Evolutionary conservation across 2,888 invertebrate species (phyloP), one percentile per base, ranked within the genome.

Genomic region (Scaptomyza caliginosa): DNA sequence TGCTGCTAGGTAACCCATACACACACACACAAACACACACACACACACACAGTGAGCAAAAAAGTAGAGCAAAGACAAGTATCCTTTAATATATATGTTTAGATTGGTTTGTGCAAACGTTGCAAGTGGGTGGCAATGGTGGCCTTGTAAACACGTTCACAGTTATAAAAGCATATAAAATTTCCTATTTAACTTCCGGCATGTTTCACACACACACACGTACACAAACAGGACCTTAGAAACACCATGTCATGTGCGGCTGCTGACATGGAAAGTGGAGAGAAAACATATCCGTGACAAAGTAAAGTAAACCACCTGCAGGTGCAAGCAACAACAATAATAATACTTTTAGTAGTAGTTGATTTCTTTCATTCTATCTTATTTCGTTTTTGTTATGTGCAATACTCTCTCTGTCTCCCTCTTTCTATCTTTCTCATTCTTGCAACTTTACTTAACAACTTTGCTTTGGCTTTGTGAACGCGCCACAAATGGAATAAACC

Each of bases 121-220:
- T 59, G 55, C 45, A 42, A 19, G 48, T 21, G 52, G 50, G 30
- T 23, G 62, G 50, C n/a, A 26, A 19, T 40, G 63, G 24, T 55
- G 60, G 51, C 74, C 77, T 86, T 86, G 84, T 74, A 74, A 81
- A 71, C 81, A 77, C 81, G 85, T 74, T 77, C 84, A 67, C 87
- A 87, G 76, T 68, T 87, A 87, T 85, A 85, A 87, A 85, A 87
- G 88, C 88, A 74, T 87, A 87, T 84, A 74, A 82, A 86, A 84
- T 84, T 88, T 86, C 79, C 77, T 79, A 83, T 83, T 86, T 83
- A 82, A 83, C 84, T 84, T 84, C 84, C 84, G 88, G 83, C 87
- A 77, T 71, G 64, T 67, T 67, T 54, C 60, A 57, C 64, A 60
- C 51, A 68, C 45, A 45, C 39, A 38, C 40, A 49, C 38, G 38